A percentile compares a stretch with the other conserved stretches of the same genome.
Conservation (phyloP, 2,888 invertebrate species). For the Ennomos quercinarius region DNA sequence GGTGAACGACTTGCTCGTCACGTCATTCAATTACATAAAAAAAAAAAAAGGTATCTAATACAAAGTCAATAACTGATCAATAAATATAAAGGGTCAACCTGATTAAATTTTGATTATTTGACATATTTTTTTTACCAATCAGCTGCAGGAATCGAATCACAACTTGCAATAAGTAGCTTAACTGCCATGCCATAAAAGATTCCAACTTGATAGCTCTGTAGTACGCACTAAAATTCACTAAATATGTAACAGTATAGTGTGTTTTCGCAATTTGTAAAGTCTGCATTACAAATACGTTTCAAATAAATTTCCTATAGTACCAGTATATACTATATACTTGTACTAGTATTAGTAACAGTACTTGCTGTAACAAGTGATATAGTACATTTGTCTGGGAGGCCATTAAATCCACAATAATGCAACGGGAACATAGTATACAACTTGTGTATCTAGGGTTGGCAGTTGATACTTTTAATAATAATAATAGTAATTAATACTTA, state of each 20-base stretch:
- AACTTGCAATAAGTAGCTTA: too few species aligned
- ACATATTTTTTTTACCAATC: too few species aligned
- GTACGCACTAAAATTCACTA: background rate
- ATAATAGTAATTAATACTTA: too few species aligned
- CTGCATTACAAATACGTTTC: constrained; percentile 10
- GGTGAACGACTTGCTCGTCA: too few species aligned
- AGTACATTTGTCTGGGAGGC: constrained; percentile 49
- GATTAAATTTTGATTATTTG: too few species aligned
- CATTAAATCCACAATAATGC: constrained; percentile 63
- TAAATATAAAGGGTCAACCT: too few species aligned
- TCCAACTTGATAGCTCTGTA: too few species aligned
- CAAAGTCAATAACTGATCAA: too few species aligned
- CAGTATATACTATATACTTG: constrained; percentile 7
- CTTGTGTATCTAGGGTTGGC: constrained; percentile 47
- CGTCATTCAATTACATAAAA: too few species aligned
- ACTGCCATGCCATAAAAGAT: too few species aligned
- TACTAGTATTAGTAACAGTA: constrained; percentile 14
- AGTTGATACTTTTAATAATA: background rate
- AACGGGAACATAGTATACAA: constrained; percentile 45
- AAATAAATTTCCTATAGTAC: constrained; percentile 11
- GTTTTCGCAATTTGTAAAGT: constrained; percentile 9
- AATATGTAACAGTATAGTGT: constrained; percentile 5
- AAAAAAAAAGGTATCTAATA: too few species aligned
- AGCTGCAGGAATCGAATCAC: too few species aligned
- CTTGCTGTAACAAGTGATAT: constrained; percentile 44